Base-by-base conservation (phyloP, 2,113 vertebrate species). In the Sinocyclocheilus rhinocerous region DNA sequence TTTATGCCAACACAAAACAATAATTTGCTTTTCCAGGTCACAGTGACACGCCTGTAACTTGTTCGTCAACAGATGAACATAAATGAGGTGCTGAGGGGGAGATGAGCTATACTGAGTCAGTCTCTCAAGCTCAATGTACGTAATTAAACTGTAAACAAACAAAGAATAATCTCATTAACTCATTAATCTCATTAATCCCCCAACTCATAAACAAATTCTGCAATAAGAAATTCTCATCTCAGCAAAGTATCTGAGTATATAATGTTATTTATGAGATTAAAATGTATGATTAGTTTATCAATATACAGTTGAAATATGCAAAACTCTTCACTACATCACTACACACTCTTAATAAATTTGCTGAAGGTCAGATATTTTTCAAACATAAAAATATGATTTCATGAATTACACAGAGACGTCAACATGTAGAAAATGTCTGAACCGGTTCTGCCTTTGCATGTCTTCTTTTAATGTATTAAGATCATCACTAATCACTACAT, bases 1-100 rank as follows among this genome's bases (percentile, higher is more conserved):
- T 78, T 65, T 26, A 65, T 57, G 36, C 20, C 29, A 79, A 67
- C 76, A 85, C 48, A 84, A 39, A 65, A 81, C 13, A 75, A 85
- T 73, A 12, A 81, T 36, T n/a, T 82, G 83, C 8, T 18, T 65
- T 81, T 65, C n/a, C 33, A 81, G 69, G 70, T 81, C 77, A 45
- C 5, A 2, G 11, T 15, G 4, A 50, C 69, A 87, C 24, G 15
- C 63, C 29, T 29, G 50, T 76, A 42, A 18, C 0, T 7, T 33
- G 39, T 39, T 77, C 24, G 22, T 76, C 63, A 36, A 36, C 39
- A 85, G 24, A 48, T 50, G 18, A 45, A 73, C 55, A 57, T 20
- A 20, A 20, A 45, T 42, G 20, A 12, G 4, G 36, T 42, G 20
- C 12, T 52, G n/a, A 76, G 45, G 26, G 16, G 50, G 16, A 57